phyloP scores from a whole-genome alignment of 2,797 vertebrate species.

The Crenuchus spilurus region DNA sequence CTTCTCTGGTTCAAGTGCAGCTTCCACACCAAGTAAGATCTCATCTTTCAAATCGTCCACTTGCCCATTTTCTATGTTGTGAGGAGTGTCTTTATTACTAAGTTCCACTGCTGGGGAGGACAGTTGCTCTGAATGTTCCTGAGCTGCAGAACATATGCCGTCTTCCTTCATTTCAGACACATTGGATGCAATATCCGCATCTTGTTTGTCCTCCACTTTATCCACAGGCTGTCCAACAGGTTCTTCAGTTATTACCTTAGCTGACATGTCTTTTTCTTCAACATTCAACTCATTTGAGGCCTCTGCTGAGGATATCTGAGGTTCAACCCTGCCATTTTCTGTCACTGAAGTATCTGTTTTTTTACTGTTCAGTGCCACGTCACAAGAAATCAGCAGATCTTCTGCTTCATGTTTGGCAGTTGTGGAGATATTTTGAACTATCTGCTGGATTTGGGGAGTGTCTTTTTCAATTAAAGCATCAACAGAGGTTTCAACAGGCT shows the following conservation, averaged over 20 bases:
- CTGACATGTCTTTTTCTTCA: background rate
- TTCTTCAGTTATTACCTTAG: constrained; percentile 18
- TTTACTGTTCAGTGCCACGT: background rate
- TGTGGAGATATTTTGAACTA: background rate
- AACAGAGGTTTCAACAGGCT: background rate
- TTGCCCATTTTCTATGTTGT: constrained; percentile 18
- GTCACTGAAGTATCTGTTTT: background rate
- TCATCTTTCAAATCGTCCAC: constrained; percentile 11
- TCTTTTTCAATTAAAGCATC: constrained; percentile 26
- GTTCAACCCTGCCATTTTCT: background rate
- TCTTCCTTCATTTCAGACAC: constrained; percentile 12
- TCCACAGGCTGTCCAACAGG: background rate
- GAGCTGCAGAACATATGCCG: constrained; percentile 18
- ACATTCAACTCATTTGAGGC: background rate
- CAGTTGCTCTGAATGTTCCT: constrained; percentile 29
- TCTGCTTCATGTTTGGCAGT: background rate
- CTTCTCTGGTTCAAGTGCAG: background rate
- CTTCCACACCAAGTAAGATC: background rate
- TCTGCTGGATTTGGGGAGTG: background rate
- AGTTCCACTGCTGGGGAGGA: constrained; percentile 6
- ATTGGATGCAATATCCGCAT: constrained; percentile 1
- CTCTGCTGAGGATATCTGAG: background rate
- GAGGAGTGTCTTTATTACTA: constrained; percentile 18
- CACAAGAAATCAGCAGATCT: background rate
- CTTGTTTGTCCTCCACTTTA: constrained; percentile 27